A percentile compares a stretch with the other conserved stretches of the same genome.
phyloP scores from a whole-genome alignment of 2,797 vertebrate genomes.

The Peromyscus melanophrys region DNA sequence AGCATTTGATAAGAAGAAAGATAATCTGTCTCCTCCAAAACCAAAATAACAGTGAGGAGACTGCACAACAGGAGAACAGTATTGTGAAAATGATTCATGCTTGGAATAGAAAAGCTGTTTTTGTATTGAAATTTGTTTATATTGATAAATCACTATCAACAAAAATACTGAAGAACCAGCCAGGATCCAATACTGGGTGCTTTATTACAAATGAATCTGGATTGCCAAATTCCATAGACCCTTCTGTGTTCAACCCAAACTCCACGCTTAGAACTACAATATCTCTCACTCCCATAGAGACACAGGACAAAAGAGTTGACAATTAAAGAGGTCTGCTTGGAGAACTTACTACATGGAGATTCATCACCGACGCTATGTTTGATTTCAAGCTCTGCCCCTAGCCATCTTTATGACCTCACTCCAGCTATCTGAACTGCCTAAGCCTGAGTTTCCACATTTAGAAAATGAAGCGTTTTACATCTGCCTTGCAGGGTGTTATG shows the following conservation, averaged over 20 bases:
- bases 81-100: background rate
- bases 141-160: background rate
- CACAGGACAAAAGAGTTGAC: background rate
- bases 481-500: constrained; percentile 29
- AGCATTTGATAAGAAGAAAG: constrained; percentile 1
- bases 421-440: constrained; percentile 38
- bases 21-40: background rate
- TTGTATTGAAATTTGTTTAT: background rate
- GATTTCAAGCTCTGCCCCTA: constrained; percentile 54
- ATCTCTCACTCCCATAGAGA: background rate
- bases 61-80: background rate
- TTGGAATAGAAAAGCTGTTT: background rate
- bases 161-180: background rate
- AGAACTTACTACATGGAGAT: background rate
- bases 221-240: background rate
- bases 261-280: background rate
- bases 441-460: constrained; percentile 56
- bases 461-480: constrained; percentile 64
- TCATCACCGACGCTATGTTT: background rate
- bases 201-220: background rate
- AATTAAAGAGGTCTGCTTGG: constrained; percentile 23
- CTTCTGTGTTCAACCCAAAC: background rate
- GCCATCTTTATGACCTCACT: constrained; percentile 47
- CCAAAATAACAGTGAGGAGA: background rate
- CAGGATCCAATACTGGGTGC: background rate